Base-by-base conservation (phyloP, 1,140 invertebrate genomes). In the Contarinia nasturtii region DNA sequence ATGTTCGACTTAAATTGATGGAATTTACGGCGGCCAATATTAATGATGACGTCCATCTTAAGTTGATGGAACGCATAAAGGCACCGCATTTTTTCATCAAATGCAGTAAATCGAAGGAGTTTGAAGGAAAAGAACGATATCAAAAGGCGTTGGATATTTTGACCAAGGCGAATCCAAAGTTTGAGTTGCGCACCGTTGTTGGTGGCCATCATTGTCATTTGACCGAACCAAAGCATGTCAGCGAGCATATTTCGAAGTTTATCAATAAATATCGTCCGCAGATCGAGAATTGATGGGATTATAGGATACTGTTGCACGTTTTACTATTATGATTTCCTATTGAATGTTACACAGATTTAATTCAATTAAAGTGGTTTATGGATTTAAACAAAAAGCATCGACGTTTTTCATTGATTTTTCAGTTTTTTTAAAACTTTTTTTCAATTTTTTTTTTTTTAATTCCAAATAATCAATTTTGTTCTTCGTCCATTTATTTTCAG, bases 121-220 rank as follows among this genome's bases (percentile, higher is more conserved):
- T 68, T 47, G 67, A 68, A 44, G 55, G 64, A 10, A 56, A 64
- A 51, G 60, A 67, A 53, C 46, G 60, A 34, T 67, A 67, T 55
- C 58, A 68, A 12, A 65, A 70, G 50, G 63, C 73, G 50, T 33
- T 72, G 1, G 61, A 72, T 46, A 50, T 70, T n/a, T 55, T 78
- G 33, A 67, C n/a, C n/a, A 8, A 62, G 46, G 56, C 59, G 47
- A 73, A 69, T 52, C 54, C 58, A 5, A 64, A 72, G 21, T 79
- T 75, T 56, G 59, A 71, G 52, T 68, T 65, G 48, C 61, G 71
- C 36, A 65, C 69, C 46, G 55, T 82, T 2, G 62, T 71, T 22
- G 78, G 78, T 17, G 75, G 68, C 14, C 80, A 84, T 65, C 78
- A 81, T 59, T 60, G 76, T 33, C 80, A 83, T 58, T 64, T 82